Base-by-base conservation (phyloP, 1,140 invertebrate genomes). In the Cydia splendana region DNA sequence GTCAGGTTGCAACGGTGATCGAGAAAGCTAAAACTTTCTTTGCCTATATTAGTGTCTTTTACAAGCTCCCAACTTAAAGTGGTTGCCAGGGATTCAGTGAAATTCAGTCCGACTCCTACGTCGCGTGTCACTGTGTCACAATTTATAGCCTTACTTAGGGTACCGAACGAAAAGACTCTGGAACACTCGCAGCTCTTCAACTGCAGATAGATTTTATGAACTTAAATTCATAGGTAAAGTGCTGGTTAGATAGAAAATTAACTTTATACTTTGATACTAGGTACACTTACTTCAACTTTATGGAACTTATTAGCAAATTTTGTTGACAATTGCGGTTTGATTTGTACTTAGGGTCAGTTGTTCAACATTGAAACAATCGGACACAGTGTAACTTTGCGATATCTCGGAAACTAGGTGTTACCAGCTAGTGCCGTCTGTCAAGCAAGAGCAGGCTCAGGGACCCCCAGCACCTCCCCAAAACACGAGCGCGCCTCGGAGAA, bases 51-150 rank as follows among this genome's bases (percentile, higher is more conserved):
- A 24, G 53, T 62, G 53, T 62, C 53, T 62, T 7, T 18, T 62
- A 20, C n/a, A 24, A 62, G 57, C 7, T 15, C n/a, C 57, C 6
- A 18, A 4, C 57, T 62, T 62, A 62, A 62, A 62, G 57, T 24
- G 7, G n/a, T 24, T 62, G 57, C 57, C 57, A 62, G 24, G 57
- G 57, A 62, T 62, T 62, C 57, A 62, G 57, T 62, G 18, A 24
- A 62, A 62, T 62, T 62, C 57, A 62, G 57, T 62, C 7, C 57
- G 18, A 62, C 57, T 20, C 18, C 57, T 20, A 10, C 18, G n/a
- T n/a, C n/a, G n/a, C n/a, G 7, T 62, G 57, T 62, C 57, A 62
- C 57, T 18, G 57, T 24, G 18, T 62, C 57, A 62, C 57, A 62
- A 62, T 62, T 62, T 62, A 62, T 62, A n/a, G 57, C 57, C 57